Base-by-base conservation (phyloP, 2,888 invertebrate genomes). In the Thecocarcelia acutangulata region DNA sequence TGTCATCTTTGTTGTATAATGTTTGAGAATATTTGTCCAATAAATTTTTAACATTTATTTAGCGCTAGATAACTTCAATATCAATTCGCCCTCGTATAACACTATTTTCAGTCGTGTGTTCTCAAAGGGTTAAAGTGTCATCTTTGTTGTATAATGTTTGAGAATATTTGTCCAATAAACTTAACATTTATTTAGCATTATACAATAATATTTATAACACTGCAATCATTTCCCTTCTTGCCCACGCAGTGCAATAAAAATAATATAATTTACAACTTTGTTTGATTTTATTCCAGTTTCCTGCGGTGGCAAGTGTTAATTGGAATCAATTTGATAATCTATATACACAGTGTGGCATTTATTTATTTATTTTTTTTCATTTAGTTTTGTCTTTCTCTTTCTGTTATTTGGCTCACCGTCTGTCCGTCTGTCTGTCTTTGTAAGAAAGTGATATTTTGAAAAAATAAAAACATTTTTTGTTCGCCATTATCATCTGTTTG, bases 321-420 rank as follows among this genome's bases (percentile, higher is more conserved):
- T 90, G 90, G 89, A 90, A 90, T 90, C 90, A 90, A 90, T 90
- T 90, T 90, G 88, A 89, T 89, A 87, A 89, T 89, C 89, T 89
- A 84, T 83, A 83, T 77, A 82, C 84, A 83, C 83, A 83, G 83
- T 82, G 75, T 81, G 82, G 79, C 83, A 79, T 68, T 73, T 76
- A 17, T 5, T 33, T 59, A n/a, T n/a, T n/a, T n/a, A n/a, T 64
- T 33, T 21, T 58, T 50, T 42, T 11, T 8, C 33, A 1, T 33
- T 33, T 33, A 3, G 3, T 54, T 52, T 37, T 24, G n/a, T 50
- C 50, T 52, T 21, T 44, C 17, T 40, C 42, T 40, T 12, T 24
- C 46, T 59, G 33, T 2, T 24, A 24, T 24, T 24, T 24, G n/a
- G n/a, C n/a, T n/a, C n/a, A n/a, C 24, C 5, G 3, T 24, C 9